Percentiles rank a stretch among this genome's conserved stretches.
Conservation (phyloP, 2,888 invertebrate genomes). For the Onthophagus sagittarius region DNA sequence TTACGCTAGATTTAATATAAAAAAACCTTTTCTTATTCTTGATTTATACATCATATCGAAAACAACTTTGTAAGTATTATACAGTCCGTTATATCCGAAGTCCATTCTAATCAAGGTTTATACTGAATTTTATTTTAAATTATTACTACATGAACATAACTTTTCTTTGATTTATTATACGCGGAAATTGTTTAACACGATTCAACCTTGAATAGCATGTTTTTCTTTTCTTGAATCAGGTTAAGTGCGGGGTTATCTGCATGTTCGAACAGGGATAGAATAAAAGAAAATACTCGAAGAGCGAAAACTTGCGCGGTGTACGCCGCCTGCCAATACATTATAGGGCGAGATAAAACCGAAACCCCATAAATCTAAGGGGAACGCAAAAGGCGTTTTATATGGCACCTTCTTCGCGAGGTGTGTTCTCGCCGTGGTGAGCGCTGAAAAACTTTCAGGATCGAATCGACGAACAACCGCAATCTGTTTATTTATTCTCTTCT, state of each 20-base stretch:
- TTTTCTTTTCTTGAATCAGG: neutral
- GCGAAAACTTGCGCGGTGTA: neutral
- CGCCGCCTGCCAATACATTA: neutral
- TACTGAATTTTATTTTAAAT: too few relatives aligned
- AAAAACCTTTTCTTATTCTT: too few relatives aligned
- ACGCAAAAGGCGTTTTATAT: conserved; percentile 11
- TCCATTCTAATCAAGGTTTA: too few relatives aligned
- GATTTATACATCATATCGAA: too few relatives aligned
- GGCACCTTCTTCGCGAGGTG: neutral
- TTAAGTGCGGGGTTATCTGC: neutral
- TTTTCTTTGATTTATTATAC: too few relatives aligned
- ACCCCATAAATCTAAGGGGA: conserved; percentile 3
- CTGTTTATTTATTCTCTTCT: neutral
- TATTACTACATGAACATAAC: too few relatives aligned
- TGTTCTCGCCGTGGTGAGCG: neutral
- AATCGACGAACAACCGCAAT: neutral
- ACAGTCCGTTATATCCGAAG: too few relatives aligned
- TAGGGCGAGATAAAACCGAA: conserved; percentile 8
- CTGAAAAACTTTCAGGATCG: neutral
- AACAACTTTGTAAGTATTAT: too few relatives aligned
- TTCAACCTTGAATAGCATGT: neutral
- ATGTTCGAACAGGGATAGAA: neutral
- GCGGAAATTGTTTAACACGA: neutral
- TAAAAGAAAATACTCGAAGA: neutral
- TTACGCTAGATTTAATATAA: too few relatives aligned